Evolutionary conservation across 2,888 invertebrate species (phyloP), one percentile per base, ranked within the genome.

Genomic region (Celastrina argiolus): DNA sequence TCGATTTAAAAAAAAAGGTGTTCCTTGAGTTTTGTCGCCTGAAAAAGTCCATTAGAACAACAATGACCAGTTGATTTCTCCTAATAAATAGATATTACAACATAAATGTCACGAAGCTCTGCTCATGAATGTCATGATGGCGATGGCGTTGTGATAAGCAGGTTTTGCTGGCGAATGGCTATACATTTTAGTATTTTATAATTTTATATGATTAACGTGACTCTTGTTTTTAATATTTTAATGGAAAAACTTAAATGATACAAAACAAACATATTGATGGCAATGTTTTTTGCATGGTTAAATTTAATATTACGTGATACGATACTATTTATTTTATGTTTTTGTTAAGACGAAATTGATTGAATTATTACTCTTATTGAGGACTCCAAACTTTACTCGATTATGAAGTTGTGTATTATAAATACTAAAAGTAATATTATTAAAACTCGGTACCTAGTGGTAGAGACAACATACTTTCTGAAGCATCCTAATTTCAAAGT

Each of bases 121-220:
- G 22, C 12, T 51, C 22, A 26, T 14, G 51, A n/a, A n/a, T n/a
- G n/a, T n/a, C n/a, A n/a, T n/a, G n/a, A n/a, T n/a, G n/a, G n/a
- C n/a, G n/a, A 51, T 26, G 51, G 22, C 51, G 51, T 51, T 51
- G 22, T 22, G 51, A 51, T 26, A 51, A 51, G 51, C 51, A 51
- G 51, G 22, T 51, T 51, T 51, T 18, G 12, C 18, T 22, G 51
- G 51, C 51, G 51, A 51, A 16, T 8, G 45, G 45, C 18, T 16
- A 45, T 5, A 26, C 22, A 51, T 51, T 51, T 51, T 51, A 51
- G 51, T 26, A 45, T 51, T 26, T 51, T 26, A 22, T 51, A 51
- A 51, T 22, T 3, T 51, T 22, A 22, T 51, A 51, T 51, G 51
- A 51, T 26, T 51, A 12, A 22, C 22, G 22, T 22, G 51, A 51